Evolutionary conservation across 1,140 invertebrate genomes (phyloP), one percentile per base, ranked within the genome.

Genomic region (Meloidogyne chitwoodi): DNA sequence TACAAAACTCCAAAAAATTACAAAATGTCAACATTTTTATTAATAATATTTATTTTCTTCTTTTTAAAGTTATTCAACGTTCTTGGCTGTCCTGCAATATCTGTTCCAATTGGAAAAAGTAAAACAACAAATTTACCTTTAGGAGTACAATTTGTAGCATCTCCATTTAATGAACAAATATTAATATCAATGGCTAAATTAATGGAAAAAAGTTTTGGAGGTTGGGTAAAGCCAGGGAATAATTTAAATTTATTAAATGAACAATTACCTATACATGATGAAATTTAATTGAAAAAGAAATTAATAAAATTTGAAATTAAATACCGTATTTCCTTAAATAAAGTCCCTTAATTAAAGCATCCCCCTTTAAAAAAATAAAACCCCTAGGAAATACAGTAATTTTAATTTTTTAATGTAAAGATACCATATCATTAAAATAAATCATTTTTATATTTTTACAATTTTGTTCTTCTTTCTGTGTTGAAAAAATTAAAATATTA

Each of bases 121-220:
- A 2, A 77, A 86, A 16, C 6, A 22, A 73, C 71, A 31, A 34
- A 77, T 19, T 22, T 84, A 16, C 82, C 82, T 22, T 24, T 80
- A n/a, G 78, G 81, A 22, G 81, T 88, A 62, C 83, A 91, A 89
- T 91, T 95, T 22, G 61, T 81, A 34, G 67, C 34, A 16, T 56
- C 65, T 11, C 61, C 65, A 16, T 11, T 64, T 29, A 73, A 66
- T 41, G 79, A 80, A 26, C 31, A 64, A 24, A 66, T 80, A 22
- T 63, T 80, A 44, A 94, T 75, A 27, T 38, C 34, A 16, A 63
- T 74, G 26, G 74, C 56, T 19, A 63, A 90, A 80, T 92, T 94
- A 83, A 87, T 98, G 12, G 93, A 94, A 83, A 90, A 90, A 68
- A 88, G 88, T 0, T 94, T 96, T 88, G 93, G 93, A 14, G 94